Base-by-base conservation (phyloP, 1,140 invertebrate species). In the Eurosta solidaginis region DNA sequence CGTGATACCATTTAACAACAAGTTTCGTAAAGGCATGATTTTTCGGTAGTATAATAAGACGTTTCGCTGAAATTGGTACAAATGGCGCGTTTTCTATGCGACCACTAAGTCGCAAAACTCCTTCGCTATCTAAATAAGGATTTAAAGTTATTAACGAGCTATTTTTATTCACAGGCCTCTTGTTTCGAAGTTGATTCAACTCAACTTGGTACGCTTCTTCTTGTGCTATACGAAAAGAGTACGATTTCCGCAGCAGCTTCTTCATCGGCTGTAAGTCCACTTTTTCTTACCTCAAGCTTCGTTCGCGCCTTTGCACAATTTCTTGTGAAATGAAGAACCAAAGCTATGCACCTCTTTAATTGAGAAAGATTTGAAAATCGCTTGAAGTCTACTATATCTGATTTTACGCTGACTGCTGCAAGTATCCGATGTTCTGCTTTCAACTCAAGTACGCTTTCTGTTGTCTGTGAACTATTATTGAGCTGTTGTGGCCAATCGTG, bases 31-130 rank as follows among this genome's bases (percentile, higher is more conserved):
- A 52, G 20, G 10, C n/a, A n/a, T 76, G 75, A 20, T 54, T 10
- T 40, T 76, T 20, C 22, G 76, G 50, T 42, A 68, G 40, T 12
- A 77, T n/a, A 20, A 59, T 77, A 14, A 50, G 76, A 10, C 52
- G 50, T 14, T 50, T 27, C 17, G 45, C 29, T 33, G 22, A 50
- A 20, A 36, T 44, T 20, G 77, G 63, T 49, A 78, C 14, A n/a
- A 25, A 50, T 5, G 9, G 20, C 12, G 52, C 50, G 25, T 42
- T 17, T 36, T 77, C 50, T 4, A 77, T 42, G 2, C 76, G 17
- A 44, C 77, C 77, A 52, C 22, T 29, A 17, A 78, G 22, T 3
- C 22, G 42, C 2, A 74, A 9, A 2, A 78, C 17, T n/a, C 63
- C 77, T 3, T 20, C 25, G 9, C 49, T 29, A 25, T 74, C 68